Conservation (phyloP, 2,888 invertebrate species). For the Mystacides longicornis region DNA sequence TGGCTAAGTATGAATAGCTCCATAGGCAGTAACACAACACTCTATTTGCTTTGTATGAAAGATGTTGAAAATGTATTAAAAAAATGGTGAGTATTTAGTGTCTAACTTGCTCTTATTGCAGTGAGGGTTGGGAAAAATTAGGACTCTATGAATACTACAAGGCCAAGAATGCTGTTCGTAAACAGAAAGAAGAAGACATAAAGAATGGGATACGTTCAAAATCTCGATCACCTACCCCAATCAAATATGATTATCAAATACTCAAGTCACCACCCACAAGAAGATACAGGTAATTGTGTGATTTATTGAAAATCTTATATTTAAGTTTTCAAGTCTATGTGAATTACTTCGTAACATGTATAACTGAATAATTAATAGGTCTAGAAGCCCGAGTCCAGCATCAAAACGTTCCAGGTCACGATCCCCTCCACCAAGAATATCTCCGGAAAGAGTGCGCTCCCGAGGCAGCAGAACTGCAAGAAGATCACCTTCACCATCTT, state of each 20-base stretch:
- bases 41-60: too few species aligned
- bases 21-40: too few species aligned
- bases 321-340: neutral
- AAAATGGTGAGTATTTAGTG: too few species aligned
- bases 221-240: conserved; percentile 74
- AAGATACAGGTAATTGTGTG: conserved; percentile 53
- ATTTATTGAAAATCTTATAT: neutral
- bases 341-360: neutral
- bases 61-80: too few species aligned
- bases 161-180: conserved; percentile 86
- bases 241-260: conserved; percentile 65
- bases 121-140: conserved; percentile 97
- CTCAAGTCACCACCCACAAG: conserved; percentile 67
- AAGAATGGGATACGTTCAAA: conserved; percentile 60
- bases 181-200: conserved; percentile 80
- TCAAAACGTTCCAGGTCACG: conserved; percentile 41
- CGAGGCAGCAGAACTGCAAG: conserved; percentile 25
- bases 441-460: conserved; percentile 33
- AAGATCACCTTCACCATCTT: conserved; percentile 7
- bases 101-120: too few species aligned
- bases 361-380: conserved; percentile 31
- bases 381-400: conserved; percentile 43
- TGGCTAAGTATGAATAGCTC: too few species aligned
- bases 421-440: conserved; percentile 42
- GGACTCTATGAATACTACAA: conserved; percentile 97